Evolutionary conservation across 2,113 vertebrate species (phyloP).

Genomic region (Brachypteracias leptosomus): DNA sequence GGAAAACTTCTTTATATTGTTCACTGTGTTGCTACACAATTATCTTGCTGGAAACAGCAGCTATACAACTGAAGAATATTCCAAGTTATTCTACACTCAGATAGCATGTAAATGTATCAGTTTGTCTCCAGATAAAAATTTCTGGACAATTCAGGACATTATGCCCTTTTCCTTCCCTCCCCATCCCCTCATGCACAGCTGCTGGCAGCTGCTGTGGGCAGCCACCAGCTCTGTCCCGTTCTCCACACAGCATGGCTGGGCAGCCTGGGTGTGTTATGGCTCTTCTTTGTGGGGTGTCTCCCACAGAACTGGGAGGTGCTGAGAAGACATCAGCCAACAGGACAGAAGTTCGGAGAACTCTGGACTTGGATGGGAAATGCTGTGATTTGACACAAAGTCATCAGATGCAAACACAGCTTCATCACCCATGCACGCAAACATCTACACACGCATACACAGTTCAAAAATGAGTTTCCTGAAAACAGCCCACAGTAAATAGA

Average conservation of each 20-base stretch:
- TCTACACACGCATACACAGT: neutral
- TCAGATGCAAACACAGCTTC: neutral
- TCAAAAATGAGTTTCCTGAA: neutral
- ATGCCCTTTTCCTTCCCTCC: neutral
- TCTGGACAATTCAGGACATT: neutral
- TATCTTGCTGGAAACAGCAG: neutral
- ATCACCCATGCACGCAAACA: neutral
- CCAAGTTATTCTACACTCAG: neutral
- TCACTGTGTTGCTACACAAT: neutral
- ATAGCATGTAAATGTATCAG: neutral
- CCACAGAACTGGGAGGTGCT: neutral
- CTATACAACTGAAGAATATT: neutral
- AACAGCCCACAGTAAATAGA: neutral
- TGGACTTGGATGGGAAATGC: neutral
- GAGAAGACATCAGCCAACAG: neutral
- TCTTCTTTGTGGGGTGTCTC: neutral
- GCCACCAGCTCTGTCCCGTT: accelerated
- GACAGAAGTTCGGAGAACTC: neutral
- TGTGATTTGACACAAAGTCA: neutral
- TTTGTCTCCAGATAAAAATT: neutral
- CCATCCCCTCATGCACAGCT: accelerated
- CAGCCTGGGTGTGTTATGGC: accelerated
- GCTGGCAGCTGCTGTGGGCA: neutral
- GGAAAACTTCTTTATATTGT: neutral
- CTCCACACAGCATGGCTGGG: accelerated